phyloP scores from a whole-genome alignment of 2,888 invertebrate genomes.

The Sepiola atlantica region DNA sequence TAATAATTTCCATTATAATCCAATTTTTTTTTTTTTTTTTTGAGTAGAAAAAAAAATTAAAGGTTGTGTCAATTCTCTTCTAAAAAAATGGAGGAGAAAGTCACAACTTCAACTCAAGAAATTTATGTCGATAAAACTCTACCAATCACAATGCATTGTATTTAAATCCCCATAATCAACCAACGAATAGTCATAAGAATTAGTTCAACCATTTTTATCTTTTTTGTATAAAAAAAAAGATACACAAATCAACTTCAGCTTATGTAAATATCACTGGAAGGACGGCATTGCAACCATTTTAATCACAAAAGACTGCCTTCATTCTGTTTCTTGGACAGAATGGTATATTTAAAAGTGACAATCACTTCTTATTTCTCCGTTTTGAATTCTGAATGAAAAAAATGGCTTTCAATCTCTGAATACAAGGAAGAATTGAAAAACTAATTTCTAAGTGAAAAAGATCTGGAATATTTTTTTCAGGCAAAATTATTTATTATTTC shows the following conservation, averaged over 20 bases:
- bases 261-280: neutral
- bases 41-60: neutral
- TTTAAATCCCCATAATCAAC: neutral
- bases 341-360: slow-evolving; percentile 5
- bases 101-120: neutral
- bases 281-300: neutral
- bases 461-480: neutral
- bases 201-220: neutral
- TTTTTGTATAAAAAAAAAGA: neutral
- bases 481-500: neutral
- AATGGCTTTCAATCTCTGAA: neutral
- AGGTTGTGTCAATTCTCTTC: neutral
- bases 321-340: neutral
- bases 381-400: neutral
- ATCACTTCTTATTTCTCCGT: neutral
- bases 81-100: neutral
- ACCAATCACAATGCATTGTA: neutral
- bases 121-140: neutral
- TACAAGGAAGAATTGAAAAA: neutral
- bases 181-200: neutral
- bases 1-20: neutral
- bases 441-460: neutral
- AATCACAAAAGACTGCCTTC: neutral
- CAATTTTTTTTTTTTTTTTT: neutral
- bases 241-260: neutral